Evolutionary conservation across 2,888 invertebrate species (phyloP), one percentile per base, ranked within the genome.

Genomic region (Dysmachus trigonus): DNA sequence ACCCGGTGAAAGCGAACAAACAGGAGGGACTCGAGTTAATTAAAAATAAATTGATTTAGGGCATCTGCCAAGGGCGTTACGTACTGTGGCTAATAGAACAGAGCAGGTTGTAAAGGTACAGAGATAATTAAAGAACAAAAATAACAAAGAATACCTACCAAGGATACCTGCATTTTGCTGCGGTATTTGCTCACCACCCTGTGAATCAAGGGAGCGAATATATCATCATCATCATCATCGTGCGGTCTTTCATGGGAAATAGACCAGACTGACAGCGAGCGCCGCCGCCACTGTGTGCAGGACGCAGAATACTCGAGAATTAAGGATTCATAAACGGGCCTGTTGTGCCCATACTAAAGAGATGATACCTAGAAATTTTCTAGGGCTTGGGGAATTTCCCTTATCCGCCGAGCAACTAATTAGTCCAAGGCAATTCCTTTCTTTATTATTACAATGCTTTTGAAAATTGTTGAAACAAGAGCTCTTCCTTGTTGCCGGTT

Each of bases 31-130:
- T 62, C 31, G 41, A 83, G 83, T 83, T 83, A 83, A 83, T 83
- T 83, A 72, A 83, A 83, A 72, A 72, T 83, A 83, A 72, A 83
- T 83, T 83, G 83, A 72, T 38, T 83, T 83, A 27, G 83, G 33
- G 71, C 82, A 82, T n/a, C 47, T 71, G 77, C 41, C 62, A 62
- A 62, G 62, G 62, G 62, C 27, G 62, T 62, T 62, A 62, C 33
- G 8, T 74, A 18, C n/a, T n/a, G 35, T 8, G 22, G 27, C 62
- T 62, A 62, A 62, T 62, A 62, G 62, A 62, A 62, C 62, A 62
- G 7, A 22, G 27, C 62, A 62, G 27, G 62, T 62, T 62, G 18
- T 22, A 62, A 41, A 62, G 62, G 62, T 0, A 62, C n/a, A 6
- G 27, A 62, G 62, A 62, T 62, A 62, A 62, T 62, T 62, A 62